phyloP scores from a whole-genome alignment of 2,888 invertebrate genomes.

The Boloria selene region DNA sequence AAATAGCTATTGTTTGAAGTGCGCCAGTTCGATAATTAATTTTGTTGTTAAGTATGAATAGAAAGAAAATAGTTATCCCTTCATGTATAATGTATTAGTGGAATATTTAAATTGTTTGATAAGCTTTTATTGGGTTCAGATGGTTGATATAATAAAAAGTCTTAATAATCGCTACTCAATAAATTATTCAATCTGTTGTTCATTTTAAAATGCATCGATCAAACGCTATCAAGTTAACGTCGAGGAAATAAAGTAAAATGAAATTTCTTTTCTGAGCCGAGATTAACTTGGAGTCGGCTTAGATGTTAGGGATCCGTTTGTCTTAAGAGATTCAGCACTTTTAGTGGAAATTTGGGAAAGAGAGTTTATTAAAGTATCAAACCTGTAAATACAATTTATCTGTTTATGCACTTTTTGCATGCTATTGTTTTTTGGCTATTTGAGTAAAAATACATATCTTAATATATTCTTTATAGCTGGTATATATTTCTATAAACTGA shows the following conservation, averaged over 20 bases:
- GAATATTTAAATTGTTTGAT: conserved; percentile 51
- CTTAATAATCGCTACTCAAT: conserved; percentile 55
- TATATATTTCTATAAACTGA: too few species aligned
- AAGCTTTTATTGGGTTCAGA: conserved; percentile 42
- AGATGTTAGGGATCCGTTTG: conserved; percentile 26
- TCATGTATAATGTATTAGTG: conserved; percentile 26
- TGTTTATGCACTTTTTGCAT: too few species aligned
- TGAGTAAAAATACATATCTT: too few species aligned
- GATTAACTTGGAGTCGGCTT: conserved; percentile 32
- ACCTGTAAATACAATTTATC: too few species aligned
- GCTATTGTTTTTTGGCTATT: too few species aligned
- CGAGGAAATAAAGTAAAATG: conserved; percentile 48
- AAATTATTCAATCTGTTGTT: conserved; percentile 65
- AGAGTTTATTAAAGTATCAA: not conserved
- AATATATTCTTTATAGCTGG: too few species aligned
- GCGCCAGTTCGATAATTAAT: too few species aligned
- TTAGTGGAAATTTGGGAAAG: not conserved
- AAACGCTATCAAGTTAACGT: conserved; percentile 52
- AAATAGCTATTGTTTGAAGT: too few species aligned
- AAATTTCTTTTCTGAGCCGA: conserved; percentile 32
- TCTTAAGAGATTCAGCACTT: not conserved
- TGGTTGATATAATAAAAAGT: conserved; percentile 48
- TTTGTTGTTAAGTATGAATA: not conserved
- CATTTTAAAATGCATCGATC: conserved; percentile 68
- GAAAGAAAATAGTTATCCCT: conserved; percentile 38